Base-by-base conservation (phyloP, 2,888 invertebrate species). In the Drosophila merina region DNA sequence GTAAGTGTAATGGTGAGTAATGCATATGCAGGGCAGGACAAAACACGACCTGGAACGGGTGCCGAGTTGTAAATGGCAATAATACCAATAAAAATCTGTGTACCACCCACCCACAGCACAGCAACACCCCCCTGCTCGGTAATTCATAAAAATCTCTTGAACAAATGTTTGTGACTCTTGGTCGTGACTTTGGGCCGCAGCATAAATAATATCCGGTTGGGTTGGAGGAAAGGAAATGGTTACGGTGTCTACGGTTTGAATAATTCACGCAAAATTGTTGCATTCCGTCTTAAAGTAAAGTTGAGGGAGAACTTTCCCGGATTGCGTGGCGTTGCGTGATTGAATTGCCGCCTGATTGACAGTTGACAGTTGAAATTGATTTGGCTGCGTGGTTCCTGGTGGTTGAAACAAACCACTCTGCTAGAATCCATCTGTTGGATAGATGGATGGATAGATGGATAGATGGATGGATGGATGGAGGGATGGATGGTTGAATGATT, bases 291-390 rank as follows among this genome's bases (percentile, higher is more conserved):
- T 28, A 3, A 10, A 44, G 25, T 44, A 28, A 28, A 6, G 20
- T 20, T 20, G 20, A 20, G 28, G 28, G 28, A 28, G 28, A 28
- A 28, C 28, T 28, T 28, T 20, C 20, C 20, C 20, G 20, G 28
- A 28, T 10, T 30, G 3, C 9, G 28, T 14, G 14, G 9, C 72
- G 76, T 73, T 77, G 75, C 68, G 76, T 86, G 89, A 89, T 89
- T 89, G 89, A 89, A 89, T 89, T 82, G 85, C 75, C 74, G 79
- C 69, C 82, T 89, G 89, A 89, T 89, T 89, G 89, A 89, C 89
- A 80, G 89, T 87, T 89, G 90, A 89, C 89, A 88, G 90, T 78
- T 77, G 80, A 88, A 88, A 89, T 87, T 89, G 89, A 89, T 88
- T 88, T 86, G 77, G 70, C 74, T 67, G 71, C 45, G 50, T 30